A percentile compares a stretch with the other conserved stretches of the same genome.
These are phyloP conservation scores for Nineta flava DNA, from an alignment of 2,888 invertebrate species.

Conservation along the genomic window DNA sequence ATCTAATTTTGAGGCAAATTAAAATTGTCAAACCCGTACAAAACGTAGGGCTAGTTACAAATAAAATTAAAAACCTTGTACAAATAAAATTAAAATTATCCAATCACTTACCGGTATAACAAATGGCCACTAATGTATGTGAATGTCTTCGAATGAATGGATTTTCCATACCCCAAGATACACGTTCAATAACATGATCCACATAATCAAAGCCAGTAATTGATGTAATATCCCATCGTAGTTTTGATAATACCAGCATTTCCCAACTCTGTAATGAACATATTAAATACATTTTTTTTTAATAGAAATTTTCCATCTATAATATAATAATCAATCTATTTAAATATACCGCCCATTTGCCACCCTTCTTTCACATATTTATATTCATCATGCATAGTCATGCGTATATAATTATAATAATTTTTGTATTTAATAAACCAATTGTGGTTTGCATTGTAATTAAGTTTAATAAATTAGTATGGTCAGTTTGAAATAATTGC, in stretches of 20 bases:
- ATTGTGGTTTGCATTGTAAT: too few species aligned
- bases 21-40: too few species aligned
- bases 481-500: too few species aligned
- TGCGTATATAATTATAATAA: too few species aligned
- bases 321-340: constrained; percentile 1
- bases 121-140: constrained; percentile 59
- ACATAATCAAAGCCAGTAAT: constrained; percentile 72
- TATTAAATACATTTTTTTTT: constrained; percentile 2
- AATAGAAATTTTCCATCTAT: neutral
- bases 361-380: too few species aligned
- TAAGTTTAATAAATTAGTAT: too few species aligned
- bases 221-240: constrained; percentile 66
- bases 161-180: constrained; percentile 41
- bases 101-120: constrained; percentile 52
- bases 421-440: too few species aligned
- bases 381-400: too few species aligned
- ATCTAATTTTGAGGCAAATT: too few species aligned
- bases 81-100: constrained; percentile 11
- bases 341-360: too few species aligned
- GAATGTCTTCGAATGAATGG: constrained; percentile 53
- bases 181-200: constrained; percentile 57
- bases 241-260: constrained; percentile 51
- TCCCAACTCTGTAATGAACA: constrained; percentile 56
- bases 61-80: too few species aligned
- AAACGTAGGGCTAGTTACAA: too few species aligned